These are phyloP conservation scores for Apeira syringaria DNA, from an alignment of 2,888 invertebrate species.

Conservation along the genomic window DNA sequence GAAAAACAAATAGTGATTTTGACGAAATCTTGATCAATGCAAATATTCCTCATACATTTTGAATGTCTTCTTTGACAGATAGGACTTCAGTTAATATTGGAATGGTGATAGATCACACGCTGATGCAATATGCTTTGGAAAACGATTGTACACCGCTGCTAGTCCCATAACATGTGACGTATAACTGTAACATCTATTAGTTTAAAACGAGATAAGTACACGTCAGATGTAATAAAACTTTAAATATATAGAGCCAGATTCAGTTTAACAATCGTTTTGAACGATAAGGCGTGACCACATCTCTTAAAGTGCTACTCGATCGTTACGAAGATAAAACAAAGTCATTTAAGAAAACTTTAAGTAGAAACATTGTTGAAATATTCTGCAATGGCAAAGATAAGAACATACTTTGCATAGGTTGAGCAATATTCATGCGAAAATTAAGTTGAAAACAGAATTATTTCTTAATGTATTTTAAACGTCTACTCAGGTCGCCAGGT, in stretches of 20 bases:
- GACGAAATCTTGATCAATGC: too few species aligned
- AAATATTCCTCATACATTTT: too few species aligned
- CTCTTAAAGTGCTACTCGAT: conserved; percentile 19
- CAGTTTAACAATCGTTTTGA: conserved; percentile 9
- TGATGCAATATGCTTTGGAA: too few species aligned
- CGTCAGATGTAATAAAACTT: too few species aligned
- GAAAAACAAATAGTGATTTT: too few species aligned
- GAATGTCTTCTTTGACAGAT: too few species aligned
- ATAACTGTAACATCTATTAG: too few species aligned
- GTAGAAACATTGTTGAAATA: conserved; percentile 23
- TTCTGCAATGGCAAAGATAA: conserved; percentile 21
- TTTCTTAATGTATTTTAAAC: conserved; percentile 12
- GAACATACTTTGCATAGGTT: conserved; percentile 18
- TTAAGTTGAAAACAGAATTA: conserved; percentile 7
- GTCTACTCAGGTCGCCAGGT: conserved; percentile 7
- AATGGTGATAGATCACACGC: too few species aligned
- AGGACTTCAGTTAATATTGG: too few species aligned
- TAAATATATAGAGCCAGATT: conserved; percentile 3
- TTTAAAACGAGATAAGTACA: too few species aligned
- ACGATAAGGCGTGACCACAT: conserved; percentile 23
- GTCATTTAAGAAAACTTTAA: conserved; percentile 21
- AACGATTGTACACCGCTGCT: too few species aligned
- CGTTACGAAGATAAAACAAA: conserved; percentile 25
- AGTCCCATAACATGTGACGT: too few species aligned
- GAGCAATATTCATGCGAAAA: conserved; percentile 16